Conservation (phyloP, 2,113 vertebrate genomes). For the Myrmophylax atrothorax region DNA sequence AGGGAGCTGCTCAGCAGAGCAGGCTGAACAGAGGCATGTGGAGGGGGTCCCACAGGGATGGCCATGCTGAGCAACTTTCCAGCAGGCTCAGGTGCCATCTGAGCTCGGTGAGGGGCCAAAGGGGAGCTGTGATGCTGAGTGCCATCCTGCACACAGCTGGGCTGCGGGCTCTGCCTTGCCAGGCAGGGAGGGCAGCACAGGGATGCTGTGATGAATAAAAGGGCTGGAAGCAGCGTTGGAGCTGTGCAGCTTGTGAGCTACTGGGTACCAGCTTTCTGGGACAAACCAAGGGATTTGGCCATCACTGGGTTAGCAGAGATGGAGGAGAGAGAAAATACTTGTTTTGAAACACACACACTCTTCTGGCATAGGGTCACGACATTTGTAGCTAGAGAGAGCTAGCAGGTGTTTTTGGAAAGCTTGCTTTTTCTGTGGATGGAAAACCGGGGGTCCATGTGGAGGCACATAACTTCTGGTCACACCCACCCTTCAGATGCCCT, state of each 20-base stretch:
- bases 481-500: background rate
- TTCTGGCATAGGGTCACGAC: fast-evolving
- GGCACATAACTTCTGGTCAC: fast-evolving
- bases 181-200: background rate
- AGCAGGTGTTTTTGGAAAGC: background rate
- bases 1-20: background rate
- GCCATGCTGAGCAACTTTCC: background rate
- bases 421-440: background rate
- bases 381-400: background rate
- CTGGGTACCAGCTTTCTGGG: background rate
- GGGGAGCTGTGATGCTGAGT: background rate
- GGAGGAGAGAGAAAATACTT: background rate
- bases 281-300: background rate
- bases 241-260: background rate
- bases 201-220: fast-evolving
- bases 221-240: background rate
- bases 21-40: background rate
- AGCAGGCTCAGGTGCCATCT: background rate
- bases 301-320: background rate
- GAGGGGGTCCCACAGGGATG: background rate
- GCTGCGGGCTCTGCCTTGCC: fast-evolving
- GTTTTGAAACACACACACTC: background rate
- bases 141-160: fast-evolving
- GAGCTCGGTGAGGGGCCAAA: fast-evolving
- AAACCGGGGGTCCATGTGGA: background rate